A percentile compares a stretch with the other conserved stretches of the same genome.
Conservation (phyloP, 2,797 vertebrate species). For the Coendou prehensilis region DNA sequence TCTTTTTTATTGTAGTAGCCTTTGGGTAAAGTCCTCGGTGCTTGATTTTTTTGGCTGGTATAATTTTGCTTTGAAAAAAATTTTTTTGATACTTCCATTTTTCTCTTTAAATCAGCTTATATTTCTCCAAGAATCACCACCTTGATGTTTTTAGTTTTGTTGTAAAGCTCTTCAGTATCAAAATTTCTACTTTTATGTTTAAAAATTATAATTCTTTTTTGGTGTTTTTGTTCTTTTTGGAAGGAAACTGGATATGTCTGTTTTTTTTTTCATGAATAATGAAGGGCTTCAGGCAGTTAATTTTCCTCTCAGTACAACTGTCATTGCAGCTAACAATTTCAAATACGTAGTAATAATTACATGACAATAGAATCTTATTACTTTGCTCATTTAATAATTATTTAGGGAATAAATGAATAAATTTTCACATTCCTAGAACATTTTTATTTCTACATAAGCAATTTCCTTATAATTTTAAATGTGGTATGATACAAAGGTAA, state of each 20-base stretch:
- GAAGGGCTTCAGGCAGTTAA: neutral
- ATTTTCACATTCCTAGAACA: neutral
- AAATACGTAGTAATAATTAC: neutral
- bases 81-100: neutral
- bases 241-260: neutral
- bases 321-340: neutral
- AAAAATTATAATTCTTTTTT: neutral
- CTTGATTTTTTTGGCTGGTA: neutral
- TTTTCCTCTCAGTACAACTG: neutral
- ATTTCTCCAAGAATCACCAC: neutral
- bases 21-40: neutral
- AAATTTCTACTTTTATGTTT: conserved; percentile 47
- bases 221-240: neutral
- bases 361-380: conserved; percentile 42
- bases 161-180: neutral
- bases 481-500: neutral
- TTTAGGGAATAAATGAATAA: conserved; percentile 7
- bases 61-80: neutral
- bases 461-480: neutral
- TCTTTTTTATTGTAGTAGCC: neutral
- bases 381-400: neutral
- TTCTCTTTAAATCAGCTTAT: neutral
- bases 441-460: neutral
- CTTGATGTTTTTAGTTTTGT: neutral
- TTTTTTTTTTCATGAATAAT: conserved; percentile 6